These are phyloP conservation scores for Acanthurus lineatus DNA, from an alignment of 2,797 vertebrate genomes.

Conservation along the genomic window DNA sequence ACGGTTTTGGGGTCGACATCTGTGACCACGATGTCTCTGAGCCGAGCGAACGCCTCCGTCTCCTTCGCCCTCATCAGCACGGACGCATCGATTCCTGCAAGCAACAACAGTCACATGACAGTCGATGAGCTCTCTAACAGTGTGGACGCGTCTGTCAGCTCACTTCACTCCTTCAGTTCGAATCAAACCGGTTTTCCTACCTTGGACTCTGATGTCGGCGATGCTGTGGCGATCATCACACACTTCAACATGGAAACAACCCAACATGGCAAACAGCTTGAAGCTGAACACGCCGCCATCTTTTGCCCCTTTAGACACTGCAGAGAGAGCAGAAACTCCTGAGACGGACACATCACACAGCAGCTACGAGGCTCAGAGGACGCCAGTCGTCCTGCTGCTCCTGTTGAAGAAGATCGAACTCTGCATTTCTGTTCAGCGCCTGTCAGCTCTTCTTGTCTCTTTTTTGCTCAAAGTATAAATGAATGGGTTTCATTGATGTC, in stretches of 20 bases:
- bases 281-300: conserved; percentile 89
- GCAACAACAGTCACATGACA: neutral
- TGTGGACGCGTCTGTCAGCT: neutral
- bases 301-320: conserved; percentile 86
- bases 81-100: conserved; percentile 91
- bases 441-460: no score
- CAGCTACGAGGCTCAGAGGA: no score
- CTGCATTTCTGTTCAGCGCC: no score
- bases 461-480: no score
- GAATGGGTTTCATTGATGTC: no score
- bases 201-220: conserved; percentile 96
- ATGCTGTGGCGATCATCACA: conserved; percentile 90
- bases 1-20: conserved; percentile 90
- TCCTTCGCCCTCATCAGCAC: conserved; percentile 89
- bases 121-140: no score
- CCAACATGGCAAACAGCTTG: conserved; percentile 91
- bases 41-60: conserved; percentile 89
- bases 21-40: conserved; percentile 92
- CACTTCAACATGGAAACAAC: conserved; percentile 90
- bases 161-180: neutral
- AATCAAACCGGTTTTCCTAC: conserved; percentile 64
- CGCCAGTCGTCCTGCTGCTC: no score
- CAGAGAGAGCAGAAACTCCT: neutral
- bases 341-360: no score
- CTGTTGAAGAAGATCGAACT: no score